Base-by-base conservation (phyloP, 2,113 vertebrate species). In the Colinus virginianus region DNA sequence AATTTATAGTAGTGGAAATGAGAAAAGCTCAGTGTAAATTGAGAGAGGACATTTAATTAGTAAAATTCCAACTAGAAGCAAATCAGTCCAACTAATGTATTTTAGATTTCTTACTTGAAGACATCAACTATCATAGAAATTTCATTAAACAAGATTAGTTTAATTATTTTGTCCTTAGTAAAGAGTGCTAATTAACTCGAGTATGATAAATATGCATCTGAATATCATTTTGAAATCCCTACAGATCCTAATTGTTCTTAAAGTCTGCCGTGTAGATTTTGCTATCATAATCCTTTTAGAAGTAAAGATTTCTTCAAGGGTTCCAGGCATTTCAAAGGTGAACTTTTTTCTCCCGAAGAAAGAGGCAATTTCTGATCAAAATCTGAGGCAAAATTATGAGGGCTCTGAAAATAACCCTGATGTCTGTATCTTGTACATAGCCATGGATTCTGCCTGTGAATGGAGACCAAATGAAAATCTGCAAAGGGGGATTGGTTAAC, bases 121-220 rank as follows among this genome's bases (percentile, higher is more conserved):
- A 93, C 94, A 86, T 88, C 66, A 95, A 59, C 94, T 97, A 96
- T 82, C 75, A 68, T 32, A 78, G 92, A 96, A 96, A 95, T 75
- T 87, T 94, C 92, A 96, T 95, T 96, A 94, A 96, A 91, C 84
- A 90, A 89, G 70, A 97, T 95, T 92, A 95, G 82, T 94, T 97
- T 96, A 94, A 97, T 98, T 96, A 97, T 94, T 97, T 95, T 94
- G 46, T 95, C 80, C 90, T 95, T 88, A 87, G 74, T 88, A 90
- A 92, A 91, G 64, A 81, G 45, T 70, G 90, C 61, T 96, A 96
- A 97, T 96, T 97, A 93, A 93, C 76, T 92, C 88, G 38, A 36
- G 75, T 76, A 72, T 96, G 77, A 96, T 90, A 98, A 96, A 95
- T 96, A 93, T 48, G 43, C 74, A 90, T 93, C 64, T 93, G 68